These are phyloP conservation scores for Myiotriccus ornatus DNA, from an alignment of 2,797 vertebrate species.

Conservation along the genomic window DNA sequence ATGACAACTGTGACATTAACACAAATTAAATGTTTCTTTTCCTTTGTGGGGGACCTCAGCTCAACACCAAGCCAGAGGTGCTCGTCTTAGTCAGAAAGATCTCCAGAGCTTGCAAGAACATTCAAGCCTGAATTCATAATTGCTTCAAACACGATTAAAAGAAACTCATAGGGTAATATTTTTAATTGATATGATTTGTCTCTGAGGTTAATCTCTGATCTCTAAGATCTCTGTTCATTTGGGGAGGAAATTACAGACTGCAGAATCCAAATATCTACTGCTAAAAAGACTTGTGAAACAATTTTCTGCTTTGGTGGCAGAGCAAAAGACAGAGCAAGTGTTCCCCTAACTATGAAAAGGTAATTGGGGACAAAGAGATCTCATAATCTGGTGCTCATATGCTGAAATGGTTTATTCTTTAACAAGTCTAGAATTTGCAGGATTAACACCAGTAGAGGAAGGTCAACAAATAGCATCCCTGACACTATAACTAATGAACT, in stretches of 20 bases:
- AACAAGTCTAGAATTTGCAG: neutral
- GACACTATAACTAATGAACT: neutral
- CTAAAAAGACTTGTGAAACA: neutral
- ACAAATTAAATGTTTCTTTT: neutral
- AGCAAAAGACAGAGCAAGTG: neutral
- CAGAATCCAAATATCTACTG: neutral
- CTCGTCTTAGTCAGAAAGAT: neutral
- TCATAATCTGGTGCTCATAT: neutral
- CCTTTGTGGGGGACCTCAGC: neutral
- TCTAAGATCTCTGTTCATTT: neutral
- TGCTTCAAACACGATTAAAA: neutral
- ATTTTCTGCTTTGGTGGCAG: neutral
- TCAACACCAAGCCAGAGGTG: neutral
- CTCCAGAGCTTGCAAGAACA: neutral
- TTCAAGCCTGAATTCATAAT: neutral
- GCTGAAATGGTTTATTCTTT: neutral
- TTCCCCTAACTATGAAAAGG: neutral
- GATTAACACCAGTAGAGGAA: neutral
- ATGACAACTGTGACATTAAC: neutral
- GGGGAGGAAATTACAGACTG: neutral
- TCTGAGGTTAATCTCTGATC: neutral
- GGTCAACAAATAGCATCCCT: neutral
- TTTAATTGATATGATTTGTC: neutral
- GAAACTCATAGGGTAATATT: neutral
- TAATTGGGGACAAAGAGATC: neutral